Base-by-base conservation (phyloP, 2,888 invertebrate species). In the Ellobium chinense region DNA sequence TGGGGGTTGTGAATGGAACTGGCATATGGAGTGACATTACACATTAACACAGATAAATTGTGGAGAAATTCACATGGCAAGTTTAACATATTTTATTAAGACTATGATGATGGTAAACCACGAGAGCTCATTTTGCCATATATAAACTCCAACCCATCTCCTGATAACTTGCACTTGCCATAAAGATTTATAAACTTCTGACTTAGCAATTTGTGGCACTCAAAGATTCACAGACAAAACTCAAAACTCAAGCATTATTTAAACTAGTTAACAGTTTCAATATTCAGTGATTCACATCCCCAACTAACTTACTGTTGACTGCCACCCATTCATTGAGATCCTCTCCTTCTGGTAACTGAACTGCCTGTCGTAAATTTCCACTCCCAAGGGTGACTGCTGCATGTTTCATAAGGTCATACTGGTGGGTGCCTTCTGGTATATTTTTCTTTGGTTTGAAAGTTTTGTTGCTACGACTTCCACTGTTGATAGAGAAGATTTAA, bases 271-370 rank as follows among this genome's bases (percentile, higher is more conserved):
- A n/a, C n/a, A n/a, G n/a, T n/a, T n/a, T n/a, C n/a, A n/a, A n/a
- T n/a, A n/a, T n/a, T 54, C 54, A 54, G 18, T 14, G 56, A 36
- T 36, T 46, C 46, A 46, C 9, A 46, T 46, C 46, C 18, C 7
- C 46, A 46, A 46, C 18, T 46, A 24, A 95, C 97, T 95, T 94
- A 98, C 99, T 99, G 93, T 99, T 99, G 66, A 99, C 99, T 78
- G 99, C 99, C 62, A 99, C 98, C 99, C 99, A 99, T 94, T 99
- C 99, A 92, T 99, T 99, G 85, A 98, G 95, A 94, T 99, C 99
- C 94, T 99, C 99, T 56, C 99, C 99, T 93, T 99, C 99, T 0
- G 99, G 99, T 88, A 99, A 94, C 95, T 97, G 96, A 78, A 99
- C 99, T 65, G 99, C 99, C 84, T 98, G 95, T 84, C 99, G 95